phyloP scores from a whole-genome alignment of 2,797 vertebrate genomes.

The Hylomyscus alleni region DNA sequence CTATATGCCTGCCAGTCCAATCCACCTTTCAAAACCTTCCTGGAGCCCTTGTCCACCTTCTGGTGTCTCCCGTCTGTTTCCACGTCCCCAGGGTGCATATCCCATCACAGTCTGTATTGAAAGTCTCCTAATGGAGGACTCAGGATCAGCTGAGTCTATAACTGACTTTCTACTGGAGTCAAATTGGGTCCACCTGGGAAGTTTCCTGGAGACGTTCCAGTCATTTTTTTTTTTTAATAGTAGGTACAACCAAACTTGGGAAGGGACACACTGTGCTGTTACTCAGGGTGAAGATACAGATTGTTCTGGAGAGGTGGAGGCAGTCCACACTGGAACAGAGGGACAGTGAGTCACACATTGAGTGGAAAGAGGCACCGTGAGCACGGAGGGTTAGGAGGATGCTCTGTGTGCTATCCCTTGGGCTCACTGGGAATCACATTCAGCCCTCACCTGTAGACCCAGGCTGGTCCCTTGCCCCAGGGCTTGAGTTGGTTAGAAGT shows the following conservation, averaged over 20 bases:
- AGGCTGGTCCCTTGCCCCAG: not conserved
- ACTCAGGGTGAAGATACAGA: not conserved
- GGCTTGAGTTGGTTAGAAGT: not conserved
- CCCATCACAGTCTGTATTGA: not conserved
- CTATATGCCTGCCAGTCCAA: not conserved
- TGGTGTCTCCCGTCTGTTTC: not conserved
- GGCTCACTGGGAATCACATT: rapidly evolving
- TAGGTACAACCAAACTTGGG: not conserved
- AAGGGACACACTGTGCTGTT: not conserved
- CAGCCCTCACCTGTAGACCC: not conserved
- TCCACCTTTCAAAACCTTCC: not conserved
- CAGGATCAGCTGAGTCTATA: not conserved
- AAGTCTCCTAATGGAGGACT: not conserved
- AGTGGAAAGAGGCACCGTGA: not conserved
- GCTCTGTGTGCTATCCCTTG: not conserved
- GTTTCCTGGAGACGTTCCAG: constrained; percentile 50
- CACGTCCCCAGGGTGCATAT: not conserved
- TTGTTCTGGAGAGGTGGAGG: not conserved
- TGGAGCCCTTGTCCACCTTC: not conserved
- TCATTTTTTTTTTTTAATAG: constrained; percentile 27
- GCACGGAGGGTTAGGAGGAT: not conserved
- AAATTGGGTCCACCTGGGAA: constrained; percentile 12
- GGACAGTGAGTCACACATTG: not conserved
- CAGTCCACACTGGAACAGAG: not conserved
- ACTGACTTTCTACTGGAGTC: not conserved